Percentiles rank a stretch among this genome's conserved stretches.
Evolutionary conservation across 2,113 vertebrate species (phyloP).

Genomic region (Cryptomyrus ogoouensis): DNA sequence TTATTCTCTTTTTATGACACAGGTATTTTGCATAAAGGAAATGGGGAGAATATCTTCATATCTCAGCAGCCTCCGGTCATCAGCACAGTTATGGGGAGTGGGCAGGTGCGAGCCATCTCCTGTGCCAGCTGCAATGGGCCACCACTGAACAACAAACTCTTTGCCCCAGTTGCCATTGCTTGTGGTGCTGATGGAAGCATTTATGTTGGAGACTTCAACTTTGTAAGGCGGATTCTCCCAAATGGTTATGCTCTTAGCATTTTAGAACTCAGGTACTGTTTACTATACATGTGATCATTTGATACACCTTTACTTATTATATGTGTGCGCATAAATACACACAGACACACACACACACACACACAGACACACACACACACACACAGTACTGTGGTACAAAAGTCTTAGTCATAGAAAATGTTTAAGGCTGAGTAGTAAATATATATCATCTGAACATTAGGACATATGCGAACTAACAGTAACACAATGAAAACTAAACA

Average conservation of each 20-base stretch:
- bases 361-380: not conserved
- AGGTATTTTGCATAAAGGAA: conserved; percentile 82
- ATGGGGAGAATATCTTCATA: conserved; percentile 79
- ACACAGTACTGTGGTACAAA: not conserved
- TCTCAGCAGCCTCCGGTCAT: conserved; percentile 79
- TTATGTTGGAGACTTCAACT: conserved; percentile 80
- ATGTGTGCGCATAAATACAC: not conserved
- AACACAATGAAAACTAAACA: not conserved
- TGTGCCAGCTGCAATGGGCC: conserved; percentile 72
- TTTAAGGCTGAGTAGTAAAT: not conserved
- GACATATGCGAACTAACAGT: not conserved
- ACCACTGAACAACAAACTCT: conserved; percentile 69
- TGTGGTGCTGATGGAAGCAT: conserved; percentile 74
- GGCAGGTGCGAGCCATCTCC: conserved; percentile 68
- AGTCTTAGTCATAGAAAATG: not conserved
- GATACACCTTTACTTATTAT: not conserved
- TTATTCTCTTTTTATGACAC: not conserved
- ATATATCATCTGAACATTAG: not conserved
- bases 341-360: not conserved
- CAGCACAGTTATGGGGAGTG: conserved; percentile 74
- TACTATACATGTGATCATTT: not conserved
- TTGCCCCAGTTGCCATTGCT: conserved; percentile 73
- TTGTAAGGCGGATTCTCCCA: conserved; percentile 70
- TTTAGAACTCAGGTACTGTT: conserved; percentile 72
- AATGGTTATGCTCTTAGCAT: conserved; percentile 69